Evolutionary conservation across 2,113 vertebrate genomes (phyloP).

Genomic region (Speoplatyrhinus poulsoni): DNA sequence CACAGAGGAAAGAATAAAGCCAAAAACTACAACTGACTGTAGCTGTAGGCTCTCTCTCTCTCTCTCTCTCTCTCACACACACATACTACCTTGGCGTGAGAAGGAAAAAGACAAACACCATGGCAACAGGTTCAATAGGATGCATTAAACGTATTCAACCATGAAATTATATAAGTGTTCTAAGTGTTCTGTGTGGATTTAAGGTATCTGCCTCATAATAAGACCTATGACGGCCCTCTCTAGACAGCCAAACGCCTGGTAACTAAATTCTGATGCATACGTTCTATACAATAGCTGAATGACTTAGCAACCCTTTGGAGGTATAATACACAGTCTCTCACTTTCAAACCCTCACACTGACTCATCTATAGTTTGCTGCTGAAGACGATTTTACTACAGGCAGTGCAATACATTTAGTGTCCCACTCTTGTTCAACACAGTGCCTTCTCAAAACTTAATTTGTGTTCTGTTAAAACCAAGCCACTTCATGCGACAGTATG

Average conservation of each 20-base stretch:
- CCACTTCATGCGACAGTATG: no score
- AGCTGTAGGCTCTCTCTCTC: neutral
- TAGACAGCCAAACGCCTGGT: neutral
- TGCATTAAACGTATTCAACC: constrained; percentile 1
- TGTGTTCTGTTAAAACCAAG: no score
- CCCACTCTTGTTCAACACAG: neutral
- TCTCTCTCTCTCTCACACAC: no score
- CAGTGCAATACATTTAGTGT: neutral
- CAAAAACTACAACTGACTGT: neutral
- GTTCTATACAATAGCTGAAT: no score
- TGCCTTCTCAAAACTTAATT: no score
- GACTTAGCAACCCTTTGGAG: no score
- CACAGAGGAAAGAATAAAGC: constrained; percentile 28
- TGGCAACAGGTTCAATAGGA: neutral
- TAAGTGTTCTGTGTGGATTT: neutral
- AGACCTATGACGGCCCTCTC: neutral
- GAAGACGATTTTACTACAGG: neutral
- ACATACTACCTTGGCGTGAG: neutral
- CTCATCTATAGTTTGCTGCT: neutral
- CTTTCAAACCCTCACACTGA: no score
- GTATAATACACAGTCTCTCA: no score
- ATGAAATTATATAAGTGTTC: neutral
- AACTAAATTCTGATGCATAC: neutral
- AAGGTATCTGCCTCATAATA: neutral
- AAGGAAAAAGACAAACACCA: neutral